Evolutionary conservation across 92 coral and sea anemone genomes (phyloP).

Genomic region (Zoanthus sociatus): DNA sequence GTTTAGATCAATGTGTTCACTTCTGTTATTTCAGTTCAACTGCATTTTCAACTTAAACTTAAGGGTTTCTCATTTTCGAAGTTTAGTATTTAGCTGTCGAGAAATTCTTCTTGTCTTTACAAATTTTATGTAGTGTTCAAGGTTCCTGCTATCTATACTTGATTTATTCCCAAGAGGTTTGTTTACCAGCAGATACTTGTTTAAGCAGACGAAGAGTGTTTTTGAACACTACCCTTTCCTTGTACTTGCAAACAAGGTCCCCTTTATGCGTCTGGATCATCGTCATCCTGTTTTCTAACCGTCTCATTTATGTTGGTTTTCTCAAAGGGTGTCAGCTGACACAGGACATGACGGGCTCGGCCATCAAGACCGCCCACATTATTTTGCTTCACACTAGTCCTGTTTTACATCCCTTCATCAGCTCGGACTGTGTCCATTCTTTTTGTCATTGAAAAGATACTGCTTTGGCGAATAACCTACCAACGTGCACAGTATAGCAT

Average conservation of each 20-base stretch:
- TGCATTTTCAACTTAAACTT: too few relatives aligned
- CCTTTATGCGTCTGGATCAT: slow-evolving; percentile 39
- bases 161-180: neutral
- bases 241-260: slow-evolving; percentile 30
- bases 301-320: slow-evolving; percentile 46
- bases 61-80: too few relatives aligned
- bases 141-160: too few relatives aligned
- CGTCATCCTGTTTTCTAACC: slow-evolving; percentile 20
- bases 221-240: slow-evolving; percentile 66
- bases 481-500: neutral
- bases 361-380: neutral
- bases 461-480: neutral
- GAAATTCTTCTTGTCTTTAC: neutral
- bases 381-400: neutral
- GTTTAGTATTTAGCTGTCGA: neutral
- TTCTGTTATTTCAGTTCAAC: neutral
- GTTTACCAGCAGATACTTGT: slow-evolving; percentile 18
- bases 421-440: neutral
- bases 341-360: slow-evolving; percentile 19
- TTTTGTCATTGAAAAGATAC: neutral
- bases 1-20: neutral
- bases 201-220: slow-evolving; percentile 76
- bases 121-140: too few relatives aligned
- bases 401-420: slow-evolving; percentile 5
- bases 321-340: slow-evolving; percentile 90